Base-by-base conservation (phyloP, 2,113 vertebrate genomes). In the Stercorarius parasiticus region DNA sequence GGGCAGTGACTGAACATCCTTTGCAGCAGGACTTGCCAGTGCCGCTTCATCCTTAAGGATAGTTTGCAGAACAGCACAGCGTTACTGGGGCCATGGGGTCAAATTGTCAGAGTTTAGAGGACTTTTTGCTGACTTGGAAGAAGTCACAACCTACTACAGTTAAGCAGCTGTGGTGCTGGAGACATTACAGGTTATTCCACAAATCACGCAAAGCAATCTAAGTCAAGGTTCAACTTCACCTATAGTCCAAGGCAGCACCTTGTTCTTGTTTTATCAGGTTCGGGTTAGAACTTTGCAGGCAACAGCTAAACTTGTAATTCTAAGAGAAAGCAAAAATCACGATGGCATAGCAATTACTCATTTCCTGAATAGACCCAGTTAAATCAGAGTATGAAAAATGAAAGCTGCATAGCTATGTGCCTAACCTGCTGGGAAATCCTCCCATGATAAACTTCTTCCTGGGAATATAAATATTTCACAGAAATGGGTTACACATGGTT, bases 301-400 rank as follows among this genome's bases (percentile, higher is more conserved):
- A 95, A 82, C 22, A 91, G 49, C 29, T 80, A 66, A 90, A 82
- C 70, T 56, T 62, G 25, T 25, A 79, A 72, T 86, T 86, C 36
- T 58, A 71, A 87, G 43, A 66, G 36, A 91, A 91, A 93, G 84
- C 66, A 92, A 90, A 78, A 95, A 58, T 71, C 58, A 40, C 2
- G 7, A 43, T 1, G 0, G 42, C 5, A 5, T 25, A 77, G 74
- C 84, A 90, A 93, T 96, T 96, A 95, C 3, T 97, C 80, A 89
- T 86, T 83, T 90, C 62, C 67, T 55, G 32, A 85, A 65, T 2
- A 93, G 82, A 94, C 95, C 97, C 67, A 94, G 87, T 97, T 97
- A 96, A 70, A 88, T 95, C 94, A 95, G 62, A 73, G 32, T 42
- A 74, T 93, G 95, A 97, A 93, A 95, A 97, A 96, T 96, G 94